Evolutionary conservation across 2,113 vertebrate genomes (phyloP), one percentile per base, ranked within the genome.

Genomic region (Oreocharis arfaki): DNA sequence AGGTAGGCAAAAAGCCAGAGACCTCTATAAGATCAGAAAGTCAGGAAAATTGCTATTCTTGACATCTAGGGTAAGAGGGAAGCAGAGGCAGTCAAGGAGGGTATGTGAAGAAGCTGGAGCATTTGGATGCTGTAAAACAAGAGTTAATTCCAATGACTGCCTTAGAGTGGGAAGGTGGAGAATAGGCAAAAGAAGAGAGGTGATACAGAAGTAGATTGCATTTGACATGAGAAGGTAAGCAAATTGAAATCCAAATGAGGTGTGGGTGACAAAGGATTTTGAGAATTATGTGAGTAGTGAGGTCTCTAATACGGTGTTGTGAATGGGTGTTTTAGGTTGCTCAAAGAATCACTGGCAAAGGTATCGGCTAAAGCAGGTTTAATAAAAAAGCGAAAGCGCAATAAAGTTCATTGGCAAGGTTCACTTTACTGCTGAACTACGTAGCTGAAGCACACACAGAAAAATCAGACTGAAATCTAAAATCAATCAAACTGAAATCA

Each of bases 381-480:
- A n/a, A 26, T 68, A 13, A 82, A 82, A 74, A 60, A 39, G 24
- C 24, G 52, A 82, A 53, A 52, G 13, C 0, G 0, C 0, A 0
- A 12, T 39, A 6, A 75, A 75, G 16, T n/a, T 39, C 7, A 46
- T 30, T 52, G 10, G 7, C 33, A 61, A 28, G 16, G 46, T 33
- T 52, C 64, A 28, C 39, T 53, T 53, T 61, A 16, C 63, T 78
- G 37, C 44, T 57, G 22, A 52, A 50, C 44, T 65, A 59, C 28
- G 20, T 10, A 42, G 33, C 9, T 67, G 53, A 59, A 75, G 23
- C 44, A 59, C 33, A 27, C 42, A n/a, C 5, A 81, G 16, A 52
- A n/a, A 46, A 74, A 59, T 3, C 6, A 7, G 37, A 74, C 52
- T 81, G 67, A 74, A 74, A 65, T 41, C 59, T 57, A n/a, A 61